Percentiles rank a stretch among this genome's conserved stretches.
Conservation (phyloP, 2,797 vertebrate species). For the Chelonia mydas region DNA sequence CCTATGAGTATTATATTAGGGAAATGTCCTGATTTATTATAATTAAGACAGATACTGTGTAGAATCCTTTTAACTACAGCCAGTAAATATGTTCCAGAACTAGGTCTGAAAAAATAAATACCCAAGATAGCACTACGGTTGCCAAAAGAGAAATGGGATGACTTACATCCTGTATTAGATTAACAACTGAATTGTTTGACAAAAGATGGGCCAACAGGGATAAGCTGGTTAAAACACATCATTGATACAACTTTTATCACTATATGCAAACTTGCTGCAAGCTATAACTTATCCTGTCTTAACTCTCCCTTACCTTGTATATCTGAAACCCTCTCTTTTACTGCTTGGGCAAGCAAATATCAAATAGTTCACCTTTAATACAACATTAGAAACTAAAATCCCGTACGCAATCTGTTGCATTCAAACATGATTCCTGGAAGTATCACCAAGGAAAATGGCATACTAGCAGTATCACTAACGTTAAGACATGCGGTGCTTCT, state of each 20-base stretch:
- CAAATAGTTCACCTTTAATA: constrained; percentile 38
- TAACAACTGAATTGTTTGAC: neutral
- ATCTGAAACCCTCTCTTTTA: neutral
- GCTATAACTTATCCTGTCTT: neutral
- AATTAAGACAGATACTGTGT: neutral
- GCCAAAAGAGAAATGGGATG: neutral
- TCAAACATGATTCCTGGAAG: neutral
- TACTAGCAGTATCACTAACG: neutral
- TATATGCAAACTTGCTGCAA: neutral
- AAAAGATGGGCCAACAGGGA: neutral
- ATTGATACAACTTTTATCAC: neutral
- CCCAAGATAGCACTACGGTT: neutral
- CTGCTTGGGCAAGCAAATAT: neutral
- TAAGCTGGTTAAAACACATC: neutral
- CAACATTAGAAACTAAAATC: neutral
- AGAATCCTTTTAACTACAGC: constrained; percentile 15
- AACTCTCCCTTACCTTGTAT: neutral
- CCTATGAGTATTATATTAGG: neutral
- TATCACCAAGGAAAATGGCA: neutral
- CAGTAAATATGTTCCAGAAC: neutral
- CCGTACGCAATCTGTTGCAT: neutral
- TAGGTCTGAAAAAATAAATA: constrained; percentile 25
- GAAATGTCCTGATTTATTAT: neutral
- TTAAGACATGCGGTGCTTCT: neutral
- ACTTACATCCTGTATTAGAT: neutral